Percentiles rank a stretch among this genome's conserved stretches.
These are phyloP conservation scores for Macrophya annulata DNA, from an alignment of 2,888 invertebrate species.

Conservation along the genomic window DNA sequence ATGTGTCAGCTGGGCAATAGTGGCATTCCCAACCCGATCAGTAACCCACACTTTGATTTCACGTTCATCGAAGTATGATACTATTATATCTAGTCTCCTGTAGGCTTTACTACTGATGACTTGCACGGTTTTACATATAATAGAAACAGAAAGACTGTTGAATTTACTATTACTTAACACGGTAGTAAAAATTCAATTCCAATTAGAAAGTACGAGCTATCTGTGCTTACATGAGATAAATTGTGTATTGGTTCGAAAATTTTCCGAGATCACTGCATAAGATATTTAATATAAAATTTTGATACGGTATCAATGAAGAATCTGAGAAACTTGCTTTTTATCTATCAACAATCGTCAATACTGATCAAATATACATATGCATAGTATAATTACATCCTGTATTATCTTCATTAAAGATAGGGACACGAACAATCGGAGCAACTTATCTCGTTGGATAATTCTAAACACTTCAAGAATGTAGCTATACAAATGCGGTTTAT, in stretches of 20 bases:
- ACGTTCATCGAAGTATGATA: background rate
- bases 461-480: background rate
- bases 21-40: background rate
- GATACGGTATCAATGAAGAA: constrained; percentile 8
- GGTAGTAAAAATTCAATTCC: too few species aligned
- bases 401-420: background rate
- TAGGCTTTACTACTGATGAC: background rate
- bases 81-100: background rate
- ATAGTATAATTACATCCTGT: constrained; percentile 16
- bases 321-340: background rate
- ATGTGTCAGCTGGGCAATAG: constrained; percentile 35
- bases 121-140: background rate
- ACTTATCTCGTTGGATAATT: background rate
- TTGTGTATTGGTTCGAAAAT: background rate
- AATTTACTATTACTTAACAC: background rate
- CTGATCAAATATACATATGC: background rate
- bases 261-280: background rate
- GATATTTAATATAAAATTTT: background rate
- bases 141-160: background rate
- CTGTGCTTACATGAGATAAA: background rate
- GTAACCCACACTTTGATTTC: constrained; percentile 23
- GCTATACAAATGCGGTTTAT: background rate
- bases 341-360: background rate
- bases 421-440: background rate
- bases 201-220: background rate